Evolutionary conservation across 1,140 invertebrate species (phyloP).

Genomic region (Lordiphosa clarofinis): DNA sequence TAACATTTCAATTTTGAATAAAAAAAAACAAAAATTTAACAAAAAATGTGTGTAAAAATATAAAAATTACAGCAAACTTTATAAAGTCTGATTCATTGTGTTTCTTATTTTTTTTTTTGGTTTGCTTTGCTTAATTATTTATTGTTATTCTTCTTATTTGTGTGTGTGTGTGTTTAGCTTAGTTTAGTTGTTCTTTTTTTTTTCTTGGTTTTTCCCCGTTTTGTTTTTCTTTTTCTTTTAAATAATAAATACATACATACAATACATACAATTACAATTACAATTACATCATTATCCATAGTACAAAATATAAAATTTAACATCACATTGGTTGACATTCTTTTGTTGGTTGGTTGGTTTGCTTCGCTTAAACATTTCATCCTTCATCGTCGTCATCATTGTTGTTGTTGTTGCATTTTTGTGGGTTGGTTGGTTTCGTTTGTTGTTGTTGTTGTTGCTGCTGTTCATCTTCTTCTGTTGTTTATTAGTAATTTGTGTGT

Average conservation of each 20-base stretch:
- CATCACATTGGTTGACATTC: slow-evolving; percentile 78
- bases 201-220: slow-evolving; percentile 4
- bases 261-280: slow-evolving; percentile 68
- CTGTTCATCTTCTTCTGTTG: slow-evolving; percentile 22
- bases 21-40: slow-evolving; percentile 3
- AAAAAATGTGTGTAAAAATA: too few relatives aligned
- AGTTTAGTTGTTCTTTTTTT: slow-evolving; percentile 16
- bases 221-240: slow-evolving; percentile 43
- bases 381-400: slow-evolving; percentile 21
- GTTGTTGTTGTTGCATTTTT: slow-evolving; percentile 29
- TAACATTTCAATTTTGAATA: slow-evolving; percentile 22
- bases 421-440: slow-evolving; percentile 67
- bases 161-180: slow-evolving; percentile 8
- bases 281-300: slow-evolving; percentile 76
- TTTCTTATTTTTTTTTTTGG: slow-evolving; percentile 42
- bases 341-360: slow-evolving; percentile 77
- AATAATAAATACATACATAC: slow-evolving; percentile 74
- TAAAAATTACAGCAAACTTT: too few relatives aligned
- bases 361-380: slow-evolving; percentile 42
- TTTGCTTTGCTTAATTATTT: slow-evolving; percentile 70
- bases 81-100: too few relatives aligned
- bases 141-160: slow-evolving; percentile 34
- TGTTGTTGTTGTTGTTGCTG: slow-evolving; percentile 20
- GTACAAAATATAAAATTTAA: slow-evolving; percentile 79
- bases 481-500: slow-evolving; percentile 40